These are phyloP conservation scores for Fukomys damarensis DNA, from an alignment of 2,113 vertebrate genomes.

Conservation along the genomic window DNA sequence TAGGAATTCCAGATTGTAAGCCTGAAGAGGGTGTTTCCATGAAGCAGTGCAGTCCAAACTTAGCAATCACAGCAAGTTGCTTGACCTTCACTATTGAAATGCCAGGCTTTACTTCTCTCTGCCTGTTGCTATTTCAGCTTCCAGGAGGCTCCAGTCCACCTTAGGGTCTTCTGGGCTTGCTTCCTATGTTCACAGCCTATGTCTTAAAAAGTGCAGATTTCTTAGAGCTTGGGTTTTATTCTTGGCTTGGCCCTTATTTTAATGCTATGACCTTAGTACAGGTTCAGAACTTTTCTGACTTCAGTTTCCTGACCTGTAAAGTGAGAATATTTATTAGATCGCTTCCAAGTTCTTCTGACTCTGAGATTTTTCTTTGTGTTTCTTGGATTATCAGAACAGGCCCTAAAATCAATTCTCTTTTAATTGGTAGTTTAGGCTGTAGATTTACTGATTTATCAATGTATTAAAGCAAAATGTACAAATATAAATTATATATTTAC, in stretches of 20 bases:
- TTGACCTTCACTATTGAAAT: neutral
- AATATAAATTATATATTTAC: neutral
- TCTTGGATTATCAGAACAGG: neutral
- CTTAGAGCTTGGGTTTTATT: neutral
- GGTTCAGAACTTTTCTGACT: neutral
- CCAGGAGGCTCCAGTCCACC: neutral
- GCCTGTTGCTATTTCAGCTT: neutral
- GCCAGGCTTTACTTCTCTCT: neutral
- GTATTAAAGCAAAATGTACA: neutral
- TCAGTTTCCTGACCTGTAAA: neutral
- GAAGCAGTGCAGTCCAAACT: neutral
- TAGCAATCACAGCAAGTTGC: fast-evolving
- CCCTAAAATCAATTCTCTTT: neutral
- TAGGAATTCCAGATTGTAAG: neutral
- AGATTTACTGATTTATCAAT: neutral
- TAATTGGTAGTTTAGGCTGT: neutral
- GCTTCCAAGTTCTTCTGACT: neutral
- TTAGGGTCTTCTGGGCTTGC: neutral
- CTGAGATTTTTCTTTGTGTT: neutral
- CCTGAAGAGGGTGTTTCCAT: neutral
- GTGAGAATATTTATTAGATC: neutral
- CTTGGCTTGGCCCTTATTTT: neutral
- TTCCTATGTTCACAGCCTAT: neutral
- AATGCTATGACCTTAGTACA: neutral
- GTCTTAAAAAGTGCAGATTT: neutral